Evolutionary conservation across 92 coral and sea anemone genomes (phyloP), one percentile per base, ranked within the genome.

Genomic region (Porites lobata): DNA sequence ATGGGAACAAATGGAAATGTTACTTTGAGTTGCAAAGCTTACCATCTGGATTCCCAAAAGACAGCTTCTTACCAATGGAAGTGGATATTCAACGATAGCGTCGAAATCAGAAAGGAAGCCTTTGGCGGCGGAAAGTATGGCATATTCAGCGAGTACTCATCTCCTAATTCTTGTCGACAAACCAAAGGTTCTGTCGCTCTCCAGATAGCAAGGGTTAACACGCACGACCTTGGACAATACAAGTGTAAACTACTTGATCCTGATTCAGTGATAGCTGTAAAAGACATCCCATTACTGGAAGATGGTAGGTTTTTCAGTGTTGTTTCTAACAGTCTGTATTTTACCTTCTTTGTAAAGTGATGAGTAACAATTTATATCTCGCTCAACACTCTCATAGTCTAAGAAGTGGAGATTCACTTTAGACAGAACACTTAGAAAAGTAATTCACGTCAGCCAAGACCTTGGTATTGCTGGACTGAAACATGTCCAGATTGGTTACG

Each of bases 161-260:
- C 69, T 9, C 69, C 81, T 7, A 59, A 77, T 47, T 7, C 8
- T 1, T 77, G 81, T 29, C 81, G 61, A 50, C 81, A 29, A 19
- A 24, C 68, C 4, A 77, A 47, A 77, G 81, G 53, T 7, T 59
- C 5, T 2, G 20, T 19, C 11, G 22, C 4, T 24, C 81, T 77
- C 17, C 24, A 57, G 11, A 59, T 77, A 3, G 10, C 1, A 26
- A 22, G 61, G 26, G 21, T 77, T 77, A 56, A 67, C 65, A 38
- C 18, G 8, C 22, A 77, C 4, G 57, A 77, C n/a, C 58, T 77
- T 12, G 81, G 81, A 7, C 81, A 61, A 58, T 77, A 61, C 29
- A 29, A 11, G 15, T 77, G 81, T 32, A 14, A 7, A 6, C 11
- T 77, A 8, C 69, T 20, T 10, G 9, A 21, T 26, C 26, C 81